These are phyloP conservation scores for Morinoia aosen DNA, from an alignment of 2,888 invertebrate species.

Conservation along the genomic window DNA sequence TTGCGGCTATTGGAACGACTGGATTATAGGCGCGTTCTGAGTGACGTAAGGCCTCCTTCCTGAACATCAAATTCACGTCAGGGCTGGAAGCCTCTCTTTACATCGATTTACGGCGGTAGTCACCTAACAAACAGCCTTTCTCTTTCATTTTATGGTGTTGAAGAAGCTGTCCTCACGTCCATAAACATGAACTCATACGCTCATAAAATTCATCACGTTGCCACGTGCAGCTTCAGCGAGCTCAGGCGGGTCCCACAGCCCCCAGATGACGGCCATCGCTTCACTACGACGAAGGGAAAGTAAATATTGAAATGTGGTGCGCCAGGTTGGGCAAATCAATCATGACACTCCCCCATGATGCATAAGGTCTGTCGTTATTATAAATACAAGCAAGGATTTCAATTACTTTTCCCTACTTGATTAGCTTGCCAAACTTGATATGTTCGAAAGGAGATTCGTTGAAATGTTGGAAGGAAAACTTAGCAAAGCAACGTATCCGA, in stretches of 20 bases:
- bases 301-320: neutral
- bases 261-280: neutral
- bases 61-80: neutral
- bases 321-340: neutral
- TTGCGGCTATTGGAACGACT: neutral
- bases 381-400: too few species aligned
- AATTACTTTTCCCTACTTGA: too few species aligned
- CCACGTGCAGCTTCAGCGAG: neutral
- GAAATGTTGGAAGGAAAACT: too few species aligned
- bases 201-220: neutral
- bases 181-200: neutral
- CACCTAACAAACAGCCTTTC: neutral
- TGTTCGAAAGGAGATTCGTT: too few species aligned
- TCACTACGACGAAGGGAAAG: neutral
- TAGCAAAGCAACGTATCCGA: neutral
- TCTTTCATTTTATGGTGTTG: neutral
- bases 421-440: too few species aligned
- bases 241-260: neutral
- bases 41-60: neutral
- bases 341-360: neutral
- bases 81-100: neutral
- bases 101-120: neutral
- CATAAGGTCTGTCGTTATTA: neutral
- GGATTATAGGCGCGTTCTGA: neutral
- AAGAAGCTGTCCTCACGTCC: constrained; percentile 9